Evolutionary conservation across 2,888 invertebrate genomes (phyloP), one percentile per base, ranked within the genome.

Genomic region (Altica lythri): DNA sequence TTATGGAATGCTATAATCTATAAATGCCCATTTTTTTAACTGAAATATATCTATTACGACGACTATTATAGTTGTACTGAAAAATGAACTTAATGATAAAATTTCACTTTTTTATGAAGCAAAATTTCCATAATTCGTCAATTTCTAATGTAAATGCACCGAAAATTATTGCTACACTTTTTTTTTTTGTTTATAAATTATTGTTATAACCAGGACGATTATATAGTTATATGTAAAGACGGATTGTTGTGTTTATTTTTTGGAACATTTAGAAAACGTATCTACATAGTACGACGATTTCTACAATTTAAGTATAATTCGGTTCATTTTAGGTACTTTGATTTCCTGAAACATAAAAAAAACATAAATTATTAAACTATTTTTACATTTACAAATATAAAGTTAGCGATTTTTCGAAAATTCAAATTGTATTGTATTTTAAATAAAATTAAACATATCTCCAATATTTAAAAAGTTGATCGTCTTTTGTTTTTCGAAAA

Each of bases 161-260:
- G 14, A 49, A 40, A 32, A 40, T 49, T 49, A 49, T 49, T 49
- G 49, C 49, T 49, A 49, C 40, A 40, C 22, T 49, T 42, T 32
- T 27, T 43, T 17, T 17, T 38, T 38, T 5, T 17, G 10, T 9
- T 32, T 34, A 49, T 40, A 38, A 17, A 40, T 66, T 66, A 65
- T 65, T 67, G 64, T 67, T 62, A 60, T 55, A 48, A 55, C 55
- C 62, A 57, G 67, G 67, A 68, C 68, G 66, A 66, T 63, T 62
- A 40, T 59, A 62, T 53, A 59, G 53, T 49, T 59, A 45, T n/a
- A n/a, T n/a, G n/a, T n/a, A 59, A 53, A 65, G 68, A 68, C 67
- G 68, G 69, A 68, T 47, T 55, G 55, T 43, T n/a, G n/a, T n/a
- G n/a, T n/a, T n/a, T n/a, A n/a, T n/a, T n/a, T n/a, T n/a, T 58